Evolutionary conservation across 1,140 invertebrate species (phyloP).

Genomic region (Amyelois transitella): DNA sequence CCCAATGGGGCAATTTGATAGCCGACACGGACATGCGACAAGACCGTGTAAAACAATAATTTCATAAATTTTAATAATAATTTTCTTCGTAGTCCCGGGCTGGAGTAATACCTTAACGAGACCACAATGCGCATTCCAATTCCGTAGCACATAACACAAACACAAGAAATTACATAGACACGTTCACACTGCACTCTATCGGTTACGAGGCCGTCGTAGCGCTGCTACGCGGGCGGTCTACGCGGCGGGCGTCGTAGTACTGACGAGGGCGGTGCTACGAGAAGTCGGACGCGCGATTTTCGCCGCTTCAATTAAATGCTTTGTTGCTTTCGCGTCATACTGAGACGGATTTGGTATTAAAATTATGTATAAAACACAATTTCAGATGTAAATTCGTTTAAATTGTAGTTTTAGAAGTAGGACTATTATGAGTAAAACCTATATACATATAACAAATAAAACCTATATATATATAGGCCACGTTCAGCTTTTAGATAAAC

Average conservation of each 20-base stretch:
- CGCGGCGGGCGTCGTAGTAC: slow-evolving; percentile 57
- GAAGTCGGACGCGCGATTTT: slow-evolving; percentile 19
- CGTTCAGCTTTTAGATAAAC: too few species aligned
- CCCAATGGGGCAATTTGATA: not conserved
- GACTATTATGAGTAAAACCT: too few species aligned
- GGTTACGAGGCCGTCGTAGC: slow-evolving; percentile 27
- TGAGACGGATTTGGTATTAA: slow-evolving; percentile 37
- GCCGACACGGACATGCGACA: not conserved
- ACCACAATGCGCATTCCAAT: slow-evolving; percentile 32
- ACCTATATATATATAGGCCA: too few species aligned
- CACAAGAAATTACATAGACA: slow-evolving; percentile 36
- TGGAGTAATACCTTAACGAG: not conserved
- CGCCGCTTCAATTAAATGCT: slow-evolving; percentile 64
- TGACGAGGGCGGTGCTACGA: slow-evolving; percentile 37
- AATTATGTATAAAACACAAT: not conserved
- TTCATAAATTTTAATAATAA: not conserved
- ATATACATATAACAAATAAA: too few species aligned
- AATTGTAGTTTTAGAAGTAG: too few species aligned
- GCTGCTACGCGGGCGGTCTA: slow-evolving; percentile 36
- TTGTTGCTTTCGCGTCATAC: slow-evolving; percentile 54
- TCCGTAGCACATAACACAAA: slow-evolving; percentile 26
- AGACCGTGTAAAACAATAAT: not conserved
- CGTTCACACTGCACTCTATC: slow-evolving; percentile 26
- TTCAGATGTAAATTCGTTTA: too few species aligned
- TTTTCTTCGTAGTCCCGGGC: not conserved